phyloP scores from a whole-genome alignment of 2,888 invertebrate genomes.

The Zootermopsis nevadensis region DNA sequence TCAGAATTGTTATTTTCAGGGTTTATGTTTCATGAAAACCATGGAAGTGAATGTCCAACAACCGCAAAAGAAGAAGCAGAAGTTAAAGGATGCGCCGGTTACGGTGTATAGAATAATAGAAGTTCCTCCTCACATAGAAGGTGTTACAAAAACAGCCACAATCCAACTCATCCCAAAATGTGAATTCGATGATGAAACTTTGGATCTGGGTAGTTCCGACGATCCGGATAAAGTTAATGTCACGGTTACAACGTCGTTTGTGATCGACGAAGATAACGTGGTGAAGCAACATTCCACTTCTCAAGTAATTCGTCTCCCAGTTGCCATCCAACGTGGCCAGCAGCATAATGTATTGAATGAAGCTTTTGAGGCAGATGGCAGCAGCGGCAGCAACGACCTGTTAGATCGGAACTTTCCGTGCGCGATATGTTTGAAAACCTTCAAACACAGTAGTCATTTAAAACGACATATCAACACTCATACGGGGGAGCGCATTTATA shows the following conservation, averaged over 20 bases:
- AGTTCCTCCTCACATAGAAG: conserved; percentile 20
- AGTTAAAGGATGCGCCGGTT: not conserved
- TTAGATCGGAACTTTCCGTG: conserved; percentile 50
- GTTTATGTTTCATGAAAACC: not conserved
- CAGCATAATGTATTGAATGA: not conserved
- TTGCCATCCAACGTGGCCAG: not conserved
- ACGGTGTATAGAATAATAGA: conserved; percentile 29
- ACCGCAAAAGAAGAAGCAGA: not conserved
- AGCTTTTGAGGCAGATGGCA: not conserved
- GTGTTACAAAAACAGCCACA: conserved; percentile 4
- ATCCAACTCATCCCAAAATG: not conserved
- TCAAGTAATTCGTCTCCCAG: conserved; percentile 2
- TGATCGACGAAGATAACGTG: not conserved
- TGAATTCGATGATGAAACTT: not conserved
- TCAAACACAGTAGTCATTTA: conserved; percentile 54
- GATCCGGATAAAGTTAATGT: conserved; percentile 1
- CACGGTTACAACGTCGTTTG: not conserved
- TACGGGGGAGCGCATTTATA: conserved; percentile 55
- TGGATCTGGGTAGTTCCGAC: not conserved
- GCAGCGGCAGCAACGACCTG: not conserved
- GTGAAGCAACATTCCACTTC: conserved; percentile 19
- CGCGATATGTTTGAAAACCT: conserved; percentile 55
- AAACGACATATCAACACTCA: conserved; percentile 56
- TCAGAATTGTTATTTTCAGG: not conserved
- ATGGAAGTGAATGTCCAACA: not conserved